Base-by-base conservation (phyloP, 1,140 invertebrate genomes). In the Triops cancriformis region DNA sequence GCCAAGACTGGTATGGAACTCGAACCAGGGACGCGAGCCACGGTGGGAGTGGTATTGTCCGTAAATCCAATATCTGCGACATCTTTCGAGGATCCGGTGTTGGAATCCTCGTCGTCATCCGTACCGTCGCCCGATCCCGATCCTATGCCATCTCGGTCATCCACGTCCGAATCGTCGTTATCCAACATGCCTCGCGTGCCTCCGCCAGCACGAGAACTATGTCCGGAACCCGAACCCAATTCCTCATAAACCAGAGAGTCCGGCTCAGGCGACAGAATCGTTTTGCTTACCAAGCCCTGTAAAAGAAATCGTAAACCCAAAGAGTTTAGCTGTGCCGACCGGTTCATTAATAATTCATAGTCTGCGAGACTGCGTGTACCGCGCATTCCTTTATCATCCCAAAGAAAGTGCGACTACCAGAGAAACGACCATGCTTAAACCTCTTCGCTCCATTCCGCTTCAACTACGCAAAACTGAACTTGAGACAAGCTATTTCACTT, bases 271-370 rank as follows among this genome's bases (percentile, higher is more conserved):
- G 75, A 41, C 14, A 72, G 64, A 14, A 76, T 75, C 10, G 75
- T 76, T 41, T 79, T 76, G n/a, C 78, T 79, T 31, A 72, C 45
- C 78, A 79, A 73, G 14, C 75, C 74, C 78, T 79, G 76, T 26
- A 76, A 73, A 64, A 64, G 23, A 64, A 6, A 64, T 5, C 14
- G 18, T 64, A 23, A 37, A 37, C 31, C 31, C 31, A 37, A 37
- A 37, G 31, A 37, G 31, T 37, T 37, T 37, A 37, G 31, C 31
- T 37, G 2, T 37, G 7, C 31, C 31, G 31, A 37, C 31, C 7
- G 31, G 31, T 37, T 37, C 31, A 37, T 37, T 37, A 37, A 37
- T 37, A 37, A 37, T 37, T 37, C 31, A 37, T 37, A 37, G 31
- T 37, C 31, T 37, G 31, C 2, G 31, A 37, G 31, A 37, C 31